A percentile compares a stretch with the other conserved stretches of the same genome.
Conservation (phyloP, 2,888 invertebrate genomes). For the Lymantria dispar region DNA sequence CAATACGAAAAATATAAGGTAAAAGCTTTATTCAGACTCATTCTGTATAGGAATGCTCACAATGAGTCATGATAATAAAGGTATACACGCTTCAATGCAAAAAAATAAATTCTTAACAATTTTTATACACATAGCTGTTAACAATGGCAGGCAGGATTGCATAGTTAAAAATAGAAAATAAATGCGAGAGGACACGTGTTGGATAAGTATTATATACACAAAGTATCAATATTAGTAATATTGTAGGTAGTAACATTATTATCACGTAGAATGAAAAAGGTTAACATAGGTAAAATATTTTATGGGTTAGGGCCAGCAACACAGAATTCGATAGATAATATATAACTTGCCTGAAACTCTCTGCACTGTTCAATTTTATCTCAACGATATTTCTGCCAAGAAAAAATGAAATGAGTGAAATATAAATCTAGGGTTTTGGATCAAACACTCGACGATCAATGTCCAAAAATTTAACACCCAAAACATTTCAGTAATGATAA, state of each 20-base stretch:
- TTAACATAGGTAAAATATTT: background rate
- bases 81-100: conserved; percentile 1
- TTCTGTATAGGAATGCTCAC: background rate
- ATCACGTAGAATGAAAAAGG: background rate
- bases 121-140: conserved; percentile 6
- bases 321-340: background rate
- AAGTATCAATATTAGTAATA: conserved; percentile 3
- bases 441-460: too few relatives aligned
- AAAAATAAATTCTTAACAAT: conserved; percentile 8
- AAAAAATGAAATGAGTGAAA: conserved; percentile 16
- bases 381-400: conserved; percentile 72
- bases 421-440: too few relatives aligned
- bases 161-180: conserved; percentile 9
- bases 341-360: conserved; percentile 64
- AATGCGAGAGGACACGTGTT: conserved; percentile 8
- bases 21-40: background rate
- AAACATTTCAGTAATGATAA: too few relatives aligned
- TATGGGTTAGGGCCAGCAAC: background rate
- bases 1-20: too few relatives aligned
- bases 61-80: background rate
- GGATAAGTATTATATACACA: conserved; percentile 4
- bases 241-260: background rate
- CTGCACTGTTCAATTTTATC: conserved; percentile 54
- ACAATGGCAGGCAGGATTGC: conserved; percentile 10
- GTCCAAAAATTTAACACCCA: too few relatives aligned